phyloP scores from a whole-genome alignment of 2,113 vertebrate species.

The Lanius ludovicianus region DNA sequence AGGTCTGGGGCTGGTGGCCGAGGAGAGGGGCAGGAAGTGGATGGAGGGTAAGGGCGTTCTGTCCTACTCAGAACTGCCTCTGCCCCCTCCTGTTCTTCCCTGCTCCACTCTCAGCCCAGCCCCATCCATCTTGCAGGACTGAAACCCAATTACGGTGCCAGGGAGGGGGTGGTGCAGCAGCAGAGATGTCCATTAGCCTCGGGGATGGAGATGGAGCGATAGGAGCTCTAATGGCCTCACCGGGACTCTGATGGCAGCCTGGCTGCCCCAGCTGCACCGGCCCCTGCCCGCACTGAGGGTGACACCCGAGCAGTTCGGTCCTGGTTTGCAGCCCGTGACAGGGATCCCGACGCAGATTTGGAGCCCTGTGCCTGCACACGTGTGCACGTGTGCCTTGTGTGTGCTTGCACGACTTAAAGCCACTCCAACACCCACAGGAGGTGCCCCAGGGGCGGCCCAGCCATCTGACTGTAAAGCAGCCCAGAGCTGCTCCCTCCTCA shows the following conservation, averaged over 20 bases:
- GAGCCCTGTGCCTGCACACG: accelerated
- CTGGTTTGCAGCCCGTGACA: background rate
- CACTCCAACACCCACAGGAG: background rate
- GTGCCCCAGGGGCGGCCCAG: background rate
- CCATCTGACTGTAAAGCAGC: background rate
- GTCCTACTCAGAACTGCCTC: background rate
- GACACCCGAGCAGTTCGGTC: background rate
- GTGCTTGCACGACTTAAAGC: background rate
- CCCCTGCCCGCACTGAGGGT: accelerated
- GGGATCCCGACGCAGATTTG: background rate
- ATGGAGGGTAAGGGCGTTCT: background rate
- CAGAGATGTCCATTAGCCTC: slow-evolving; percentile 8
- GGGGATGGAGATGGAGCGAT: slow-evolving; percentile 21
- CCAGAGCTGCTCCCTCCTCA: background rate
- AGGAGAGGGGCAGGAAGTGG: background rate
- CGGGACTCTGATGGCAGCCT: background rate
- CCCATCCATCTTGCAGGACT: background rate
- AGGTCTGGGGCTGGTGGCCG: background rate
- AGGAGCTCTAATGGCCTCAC: background rate
- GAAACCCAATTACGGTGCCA: background rate
- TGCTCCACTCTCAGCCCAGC: background rate
- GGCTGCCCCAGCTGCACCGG: background rate
- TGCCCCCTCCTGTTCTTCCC: background rate
- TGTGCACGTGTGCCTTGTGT: background rate
- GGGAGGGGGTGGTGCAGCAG: background rate